Evolutionary conservation across 2,113 vertebrate genomes (phyloP).

Genomic region (Phalacrocorax aristotelis): DNA sequence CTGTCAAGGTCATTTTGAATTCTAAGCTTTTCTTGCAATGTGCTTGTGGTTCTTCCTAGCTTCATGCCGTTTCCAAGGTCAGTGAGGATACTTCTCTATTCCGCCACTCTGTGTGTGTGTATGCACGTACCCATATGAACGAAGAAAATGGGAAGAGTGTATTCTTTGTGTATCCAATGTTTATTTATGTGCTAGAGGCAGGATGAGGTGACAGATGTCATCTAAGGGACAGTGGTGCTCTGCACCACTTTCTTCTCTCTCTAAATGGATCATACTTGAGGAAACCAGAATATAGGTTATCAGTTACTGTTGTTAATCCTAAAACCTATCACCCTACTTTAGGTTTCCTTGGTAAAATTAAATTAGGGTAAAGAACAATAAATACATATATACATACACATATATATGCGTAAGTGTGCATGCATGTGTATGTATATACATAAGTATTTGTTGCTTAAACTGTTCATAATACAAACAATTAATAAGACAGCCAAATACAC

Average conservation of each 20-base stretch:
- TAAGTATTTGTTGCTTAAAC: neutral
- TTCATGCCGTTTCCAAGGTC: neutral
- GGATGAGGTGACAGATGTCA: neutral
- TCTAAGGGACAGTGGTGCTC: neutral
- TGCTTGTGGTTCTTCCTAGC: neutral
- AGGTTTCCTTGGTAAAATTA: neutral
- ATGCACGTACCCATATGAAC: neutral
- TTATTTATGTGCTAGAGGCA: neutral
- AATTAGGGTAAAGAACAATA: neutral
- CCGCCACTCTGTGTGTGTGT: neutral
- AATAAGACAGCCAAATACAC: neutral
- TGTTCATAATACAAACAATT: neutral
- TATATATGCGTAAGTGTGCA: neutral
- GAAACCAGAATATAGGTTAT: neutral
- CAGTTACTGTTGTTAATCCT: neutral
- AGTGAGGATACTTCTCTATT: neutral
- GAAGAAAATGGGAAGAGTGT: neutral
- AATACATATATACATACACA: too few relatives aligned
- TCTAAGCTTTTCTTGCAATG: neutral
- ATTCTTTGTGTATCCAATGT: neutral
- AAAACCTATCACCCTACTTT: neutral
- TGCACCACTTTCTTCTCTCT: neutral
- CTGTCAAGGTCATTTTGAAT: neutral
- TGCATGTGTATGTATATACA: neutral
- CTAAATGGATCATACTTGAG: neutral